Base-by-base conservation (phyloP, 2,113 vertebrate species). In the Accipiter cooperii region DNA sequence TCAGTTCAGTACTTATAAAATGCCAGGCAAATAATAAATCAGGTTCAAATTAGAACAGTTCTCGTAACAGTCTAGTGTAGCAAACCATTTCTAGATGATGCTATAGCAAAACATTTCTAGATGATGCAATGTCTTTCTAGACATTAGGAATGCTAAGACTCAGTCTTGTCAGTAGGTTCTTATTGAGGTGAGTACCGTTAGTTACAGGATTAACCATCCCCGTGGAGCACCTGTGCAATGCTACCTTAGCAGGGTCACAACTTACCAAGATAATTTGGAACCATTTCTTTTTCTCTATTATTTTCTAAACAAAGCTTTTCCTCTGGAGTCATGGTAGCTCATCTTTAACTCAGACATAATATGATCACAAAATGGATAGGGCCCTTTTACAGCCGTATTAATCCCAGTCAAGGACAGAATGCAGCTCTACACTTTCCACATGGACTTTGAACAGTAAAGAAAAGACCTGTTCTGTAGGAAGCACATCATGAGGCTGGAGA, bases 1-100 rank as follows among this genome's bases (percentile, higher is more conserved):
- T 96, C 95, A 66, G 68, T 88, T 91, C 82, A 44, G 25, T 65
- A 85, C 78, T 93, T 79, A 93, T 71, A 93, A 95, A 87, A 85
- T 71, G 33, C 26, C 29, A 78, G 40, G 49, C 69, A 90, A 93
- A 58, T 9, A 81, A 55, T 42, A 94, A 79, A 64, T 42, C 54
- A 66, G 7, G 34, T 64, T 40, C 55, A 33, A 75, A 71, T 74
- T 64, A 82, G 36, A 96, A 83, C 25, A 68, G 26, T 80, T 33
- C 40, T 63, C 55, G 31, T 51, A 84, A 64, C 13, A 55, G 42
- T 20, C 20, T 87, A 25, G 15, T 40, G 54, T 54, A 52, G 29
- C 74, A 86, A 74, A 81, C 42, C 36, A 70, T 47, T 46, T 87
- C 33, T 65, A 75, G 40, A 20, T 49, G 34, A 69, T 69, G 54